Evolutionary conservation across 2,888 invertebrate species (phyloP).

Genomic region (Thelaira solivaga): DNA sequence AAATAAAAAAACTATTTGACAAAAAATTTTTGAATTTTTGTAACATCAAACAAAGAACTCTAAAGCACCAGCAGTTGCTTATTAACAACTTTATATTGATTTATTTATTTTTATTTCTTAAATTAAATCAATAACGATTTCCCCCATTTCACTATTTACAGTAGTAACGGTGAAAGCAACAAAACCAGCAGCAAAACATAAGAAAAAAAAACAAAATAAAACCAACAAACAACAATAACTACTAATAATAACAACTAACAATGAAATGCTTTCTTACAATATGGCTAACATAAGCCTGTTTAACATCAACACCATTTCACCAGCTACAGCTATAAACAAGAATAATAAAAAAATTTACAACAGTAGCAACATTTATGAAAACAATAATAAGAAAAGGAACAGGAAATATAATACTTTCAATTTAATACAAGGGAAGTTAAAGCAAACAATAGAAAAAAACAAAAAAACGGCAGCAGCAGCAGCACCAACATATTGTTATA

Average conservation of each 20-base stretch:
- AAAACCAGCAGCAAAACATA: background rate
- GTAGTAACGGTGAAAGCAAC: background rate
- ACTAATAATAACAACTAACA: conserved; percentile 68
- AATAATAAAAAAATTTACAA: conserved; percentile 53
- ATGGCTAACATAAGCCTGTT: conserved; percentile 70
- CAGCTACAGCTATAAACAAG: conserved; percentile 17
- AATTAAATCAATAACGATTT: conserved; percentile 1
- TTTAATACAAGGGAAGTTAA: conserved; percentile 36
- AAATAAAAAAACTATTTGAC: no score
- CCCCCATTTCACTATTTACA: conserved; percentile 23
- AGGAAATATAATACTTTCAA: conserved; percentile 31
- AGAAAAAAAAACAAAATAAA: background rate
- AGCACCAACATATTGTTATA: conserved; percentile 35
- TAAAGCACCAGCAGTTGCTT: no score
- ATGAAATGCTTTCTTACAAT: conserved; percentile 76
- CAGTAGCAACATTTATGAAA: conserved; percentile 14
- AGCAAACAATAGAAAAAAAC: conserved; percentile 51
- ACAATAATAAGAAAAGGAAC: conserved; percentile 9
- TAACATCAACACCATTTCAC: conserved; percentile 48
- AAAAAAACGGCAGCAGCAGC: conserved; percentile 20
- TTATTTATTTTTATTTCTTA: background rate
- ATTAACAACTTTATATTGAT: no score
- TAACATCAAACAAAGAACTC: no score
- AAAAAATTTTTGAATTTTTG: no score
- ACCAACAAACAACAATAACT: conserved; percentile 11